A percentile compares a stretch with the other conserved stretches of the same genome.
Evolutionary conservation across 1,140 invertebrate species (phyloP).

Genomic region (Holotrichia oblita): DNA sequence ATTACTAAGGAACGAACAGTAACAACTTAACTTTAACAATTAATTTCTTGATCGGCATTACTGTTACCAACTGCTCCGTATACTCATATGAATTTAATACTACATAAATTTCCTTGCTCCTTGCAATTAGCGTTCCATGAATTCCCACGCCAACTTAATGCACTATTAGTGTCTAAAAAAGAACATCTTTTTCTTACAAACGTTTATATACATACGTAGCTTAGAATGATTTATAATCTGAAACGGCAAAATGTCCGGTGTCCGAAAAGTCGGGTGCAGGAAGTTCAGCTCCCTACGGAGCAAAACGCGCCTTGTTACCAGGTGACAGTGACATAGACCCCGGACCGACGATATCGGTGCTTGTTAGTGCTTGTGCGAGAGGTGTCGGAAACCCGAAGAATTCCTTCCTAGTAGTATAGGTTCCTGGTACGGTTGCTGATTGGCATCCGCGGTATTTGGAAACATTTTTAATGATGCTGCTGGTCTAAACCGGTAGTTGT

Average conservation of each 20-base stretch:
- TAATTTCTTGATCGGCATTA: too few relatives aligned
- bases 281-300: constrained; percentile 6
- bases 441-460: constrained; percentile 8
- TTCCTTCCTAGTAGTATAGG: constrained; percentile 1
- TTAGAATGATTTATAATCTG: neutral
- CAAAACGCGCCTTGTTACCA: neutral
- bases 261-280: neutral
- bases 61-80: too few relatives aligned
- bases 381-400: neutral
- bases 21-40: too few relatives aligned
- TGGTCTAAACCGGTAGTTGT: neutral
- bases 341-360: neutral
- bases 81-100: too few relatives aligned
- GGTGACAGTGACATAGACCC: neutral
- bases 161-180: neutral
- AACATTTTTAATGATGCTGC: neutral
- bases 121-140: neutral
- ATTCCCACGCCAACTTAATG: constrained; percentile 6
- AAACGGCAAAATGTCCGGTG: constrained; percentile 10
- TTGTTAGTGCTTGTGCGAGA: neutral
- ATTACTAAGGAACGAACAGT: too few relatives aligned
- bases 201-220: neutral
- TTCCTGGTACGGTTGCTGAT: neutral
- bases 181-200: neutral
- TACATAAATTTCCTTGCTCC: neutral